Evolutionary conservation across 2,797 vertebrate genomes (phyloP), one percentile per base, ranked within the genome.

Genomic region (Hypotaenidia okinawae): DNA sequence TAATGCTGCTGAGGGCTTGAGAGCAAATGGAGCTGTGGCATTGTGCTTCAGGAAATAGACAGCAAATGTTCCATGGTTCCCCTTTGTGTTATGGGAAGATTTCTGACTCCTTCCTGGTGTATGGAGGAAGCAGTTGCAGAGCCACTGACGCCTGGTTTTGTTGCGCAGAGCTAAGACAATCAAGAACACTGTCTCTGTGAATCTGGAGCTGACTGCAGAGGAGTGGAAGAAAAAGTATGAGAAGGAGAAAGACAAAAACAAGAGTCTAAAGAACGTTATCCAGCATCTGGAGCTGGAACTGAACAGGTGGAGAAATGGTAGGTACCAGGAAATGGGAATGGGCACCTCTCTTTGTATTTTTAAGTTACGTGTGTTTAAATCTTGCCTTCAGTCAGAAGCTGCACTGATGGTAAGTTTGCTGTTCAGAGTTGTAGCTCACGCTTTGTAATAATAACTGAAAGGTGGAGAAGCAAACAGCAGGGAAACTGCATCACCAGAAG

Each of bases 191-290:
- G 99, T 99, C 61, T 99, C 98, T 74, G 98, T 99, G 94, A 99
- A 99, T 84, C 98, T 99, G 98, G 99, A 99, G 97, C 97, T 99
- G 97, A 99, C 99, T 0, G 99, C 99, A 0, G 99, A 99, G 96
- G 99, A 99, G 98, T 99, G 99, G 99, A 99, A 99, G 98, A 99
- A 98, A 96, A 99, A 99, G 95, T 99, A 98, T 0, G 99, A 99
- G 97, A 99, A 99, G 96, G 99, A 99, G 96, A 99, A 99, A 77
- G 99, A 99, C 94, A 99, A 99, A 97, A 99, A 98, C 97, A 99
- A 99, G 97, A 98, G 98, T 6, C 95, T 99, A 30, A 99, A 99
- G 97, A 99, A 99, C 2, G 98, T 98, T 51, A 98, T 99, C 95
- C 99, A 99, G 96, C 99, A 97, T 95, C 98, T 99, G 95, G 99